Percentiles rank a stretch among this genome's conserved stretches.
Evolutionary conservation across 2,113 vertebrate genomes (phyloP).

Genomic region (Paradisaea rubra): DNA sequence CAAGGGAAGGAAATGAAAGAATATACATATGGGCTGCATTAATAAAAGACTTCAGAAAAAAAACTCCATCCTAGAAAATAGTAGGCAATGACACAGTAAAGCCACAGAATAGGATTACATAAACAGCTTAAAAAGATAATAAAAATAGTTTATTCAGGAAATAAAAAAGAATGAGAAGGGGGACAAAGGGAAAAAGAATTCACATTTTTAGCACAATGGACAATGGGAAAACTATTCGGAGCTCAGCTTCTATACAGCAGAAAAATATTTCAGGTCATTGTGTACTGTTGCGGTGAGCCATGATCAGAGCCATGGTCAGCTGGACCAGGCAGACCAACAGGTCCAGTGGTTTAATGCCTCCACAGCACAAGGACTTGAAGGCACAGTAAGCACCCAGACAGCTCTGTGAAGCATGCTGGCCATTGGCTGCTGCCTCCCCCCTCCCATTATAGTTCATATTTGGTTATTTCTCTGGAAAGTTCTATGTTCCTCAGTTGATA

Average conservation of each 20-base stretch:
- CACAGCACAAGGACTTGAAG: too few species aligned
- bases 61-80: background rate
- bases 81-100: background rate
- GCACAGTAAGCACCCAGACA: too few species aligned
- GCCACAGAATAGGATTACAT: conserved; percentile 27
- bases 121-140: conserved; percentile 36
- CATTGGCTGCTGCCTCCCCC: too few species aligned
- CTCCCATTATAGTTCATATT: too few species aligned
- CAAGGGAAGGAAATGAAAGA: conserved; percentile 1
- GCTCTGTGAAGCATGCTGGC: too few species aligned
- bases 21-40: background rate
- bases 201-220: background rate
- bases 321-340: too few species aligned
- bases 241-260: background rate
- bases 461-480: too few species aligned
- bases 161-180: background rate
- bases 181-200: conserved; percentile 12
- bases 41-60: background rate
- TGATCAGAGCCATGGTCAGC: too few species aligned
- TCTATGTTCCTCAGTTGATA: too few species aligned
- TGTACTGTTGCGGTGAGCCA: too few species aligned
- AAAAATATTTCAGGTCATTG: background rate
- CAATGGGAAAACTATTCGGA: background rate
- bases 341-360: too few species aligned
- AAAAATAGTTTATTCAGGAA: conserved; percentile 40